Evolutionary conservation across 2,888 invertebrate genomes (phyloP).

Genomic region (Exocentrus adspersus): DNA sequence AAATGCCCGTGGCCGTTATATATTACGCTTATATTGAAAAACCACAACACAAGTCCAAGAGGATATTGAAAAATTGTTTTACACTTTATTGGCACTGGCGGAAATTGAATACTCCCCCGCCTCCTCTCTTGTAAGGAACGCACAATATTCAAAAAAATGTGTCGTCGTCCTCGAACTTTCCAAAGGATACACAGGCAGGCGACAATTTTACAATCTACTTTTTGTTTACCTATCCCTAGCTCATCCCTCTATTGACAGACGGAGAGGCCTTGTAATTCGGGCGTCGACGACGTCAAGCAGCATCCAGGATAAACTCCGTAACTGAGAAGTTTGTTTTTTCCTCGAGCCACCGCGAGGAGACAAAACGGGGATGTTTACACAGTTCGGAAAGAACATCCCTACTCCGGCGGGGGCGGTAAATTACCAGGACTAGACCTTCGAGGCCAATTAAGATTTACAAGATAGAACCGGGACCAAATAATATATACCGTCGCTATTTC

Average conservation of each 20-base stretch:
- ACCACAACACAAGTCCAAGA: background rate
- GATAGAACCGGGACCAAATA: slow-evolving; percentile 24
- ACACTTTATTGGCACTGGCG: background rate
- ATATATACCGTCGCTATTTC: background rate
- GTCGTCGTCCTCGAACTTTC: too few relatives aligned
- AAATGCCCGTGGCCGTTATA: background rate
- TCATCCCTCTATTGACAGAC: background rate
- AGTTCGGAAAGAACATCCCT: slow-evolving; percentile 16
- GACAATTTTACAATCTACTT: background rate
- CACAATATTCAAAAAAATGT: too few relatives aligned
- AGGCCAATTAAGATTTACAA: slow-evolving; percentile 32
- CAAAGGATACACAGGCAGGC: too few relatives aligned
- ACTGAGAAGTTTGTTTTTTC: slow-evolving; percentile 18
- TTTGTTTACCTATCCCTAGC: background rate
- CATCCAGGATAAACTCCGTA: slow-evolving; percentile 1
- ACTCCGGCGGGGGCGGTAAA: slow-evolving; percentile 30
- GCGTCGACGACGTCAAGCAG: background rate
- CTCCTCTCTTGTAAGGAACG: too few relatives aligned
- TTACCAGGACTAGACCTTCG: slow-evolving; percentile 28
- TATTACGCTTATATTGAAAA: background rate
- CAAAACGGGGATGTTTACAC: slow-evolving; percentile 25
- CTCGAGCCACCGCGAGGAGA: slow-evolving; percentile 8
- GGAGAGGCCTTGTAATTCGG: background rate
- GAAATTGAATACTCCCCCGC: background rate
- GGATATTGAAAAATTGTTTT: background rate